Percentiles rank a stretch among this genome's conserved stretches.
Evolutionary conservation across 2,888 invertebrate species (phyloP).

Genomic region (Leucoma salicis): DNA sequence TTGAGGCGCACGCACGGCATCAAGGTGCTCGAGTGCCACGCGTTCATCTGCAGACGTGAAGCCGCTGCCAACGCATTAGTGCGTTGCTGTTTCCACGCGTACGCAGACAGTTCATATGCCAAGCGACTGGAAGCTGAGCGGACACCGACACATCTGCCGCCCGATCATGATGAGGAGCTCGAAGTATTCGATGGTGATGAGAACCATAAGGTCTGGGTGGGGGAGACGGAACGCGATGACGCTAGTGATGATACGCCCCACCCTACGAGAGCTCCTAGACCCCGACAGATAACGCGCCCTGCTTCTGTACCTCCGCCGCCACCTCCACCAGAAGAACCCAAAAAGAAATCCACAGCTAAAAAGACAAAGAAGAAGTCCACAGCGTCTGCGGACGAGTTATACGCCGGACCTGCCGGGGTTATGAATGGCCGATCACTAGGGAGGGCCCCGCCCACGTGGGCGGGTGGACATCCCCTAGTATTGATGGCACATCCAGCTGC

Average conservation of each 20-base stretch:
- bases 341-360: constrained; percentile 80
- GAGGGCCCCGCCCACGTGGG: constrained; percentile 73
- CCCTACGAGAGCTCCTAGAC: constrained; percentile 86
- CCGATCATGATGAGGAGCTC: constrained; percentile 86
- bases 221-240: constrained; percentile 88
- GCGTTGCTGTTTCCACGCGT: constrained; percentile 98
- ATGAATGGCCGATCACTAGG: constrained; percentile 72
- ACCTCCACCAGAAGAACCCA: constrained; percentile 85
- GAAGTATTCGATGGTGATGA: constrained; percentile 95
- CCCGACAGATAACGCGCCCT: constrained; percentile 90
- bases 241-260: constrained; percentile 86
- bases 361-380: constrained; percentile 81
- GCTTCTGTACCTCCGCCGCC: constrained; percentile 93
- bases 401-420: constrained; percentile 73
- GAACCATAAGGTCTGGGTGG: constrained; percentile 97
- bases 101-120: constrained; percentile 97
- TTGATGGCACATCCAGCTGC: constrained; percentile 74
- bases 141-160: constrained; percentile 61
- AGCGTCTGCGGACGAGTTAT: constrained; percentile 82
- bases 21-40: constrained; percentile 99
- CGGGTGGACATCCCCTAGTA: constrained; percentile 72
- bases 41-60: constrained; percentile 98
- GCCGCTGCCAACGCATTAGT: constrained; percentile 99
- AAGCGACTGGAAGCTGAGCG: constrained; percentile 88
- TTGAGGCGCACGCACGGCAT: constrained; percentile 97